A percentile compares a stretch with the other conserved stretches of the same genome.
phyloP scores from a whole-genome alignment of 2,797 vertebrate species.

The Scarus forsteni region DNA sequence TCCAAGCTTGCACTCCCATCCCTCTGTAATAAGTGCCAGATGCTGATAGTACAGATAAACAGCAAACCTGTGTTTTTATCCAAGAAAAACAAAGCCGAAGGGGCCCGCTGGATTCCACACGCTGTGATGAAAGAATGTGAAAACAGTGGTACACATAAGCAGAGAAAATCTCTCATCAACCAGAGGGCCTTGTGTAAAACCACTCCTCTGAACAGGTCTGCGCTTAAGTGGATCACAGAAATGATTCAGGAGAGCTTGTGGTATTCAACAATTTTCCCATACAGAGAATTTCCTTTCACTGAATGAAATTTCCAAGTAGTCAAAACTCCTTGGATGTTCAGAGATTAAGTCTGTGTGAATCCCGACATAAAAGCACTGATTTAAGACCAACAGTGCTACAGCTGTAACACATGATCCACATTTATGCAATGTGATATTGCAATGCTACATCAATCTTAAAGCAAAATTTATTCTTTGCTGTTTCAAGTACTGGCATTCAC shows the following conservation, averaged over 20 bases:
- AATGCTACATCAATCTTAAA: too few relatives aligned
- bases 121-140: constrained; percentile 79
- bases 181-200: constrained; percentile 24
- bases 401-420: too few relatives aligned
- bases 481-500: too few relatives aligned
- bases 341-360: background rate
- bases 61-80: constrained; percentile 79
- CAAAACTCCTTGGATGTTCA: background rate
- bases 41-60: constrained; percentile 82
- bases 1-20: constrained; percentile 75
- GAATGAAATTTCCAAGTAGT: background rate
- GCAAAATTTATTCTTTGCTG: background rate
- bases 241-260: constrained; percentile 10
- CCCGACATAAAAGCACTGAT: too few relatives aligned
- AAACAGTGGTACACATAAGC: constrained; percentile 63
- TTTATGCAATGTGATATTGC: too few relatives aligned
- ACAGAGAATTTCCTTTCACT: background rate
- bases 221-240: constrained; percentile 21
- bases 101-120: constrained; percentile 70
- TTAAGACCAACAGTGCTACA: too few relatives aligned
- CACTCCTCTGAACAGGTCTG: constrained; percentile 14
- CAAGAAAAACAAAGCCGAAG: constrained; percentile 80
- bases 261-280: background rate
- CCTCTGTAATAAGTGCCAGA: constrained; percentile 82
- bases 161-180: constrained; percentile 53